Evolutionary conservation across 2,797 vertebrate genomes (phyloP).

Genomic region (Crocidura indochinensis): DNA sequence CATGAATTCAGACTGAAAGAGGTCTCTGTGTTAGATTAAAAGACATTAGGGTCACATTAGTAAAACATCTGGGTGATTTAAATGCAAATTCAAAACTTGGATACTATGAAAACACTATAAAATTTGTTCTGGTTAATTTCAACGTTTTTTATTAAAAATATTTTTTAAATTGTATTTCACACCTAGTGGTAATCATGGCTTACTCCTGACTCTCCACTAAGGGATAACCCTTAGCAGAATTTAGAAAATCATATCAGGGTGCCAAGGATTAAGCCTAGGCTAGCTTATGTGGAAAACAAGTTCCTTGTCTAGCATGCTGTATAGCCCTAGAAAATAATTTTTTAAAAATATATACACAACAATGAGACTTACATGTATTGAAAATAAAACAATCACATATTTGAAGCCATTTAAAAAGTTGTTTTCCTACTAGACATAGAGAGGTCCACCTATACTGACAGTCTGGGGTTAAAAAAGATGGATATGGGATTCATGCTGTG

Average conservation of each 20-base stretch:
- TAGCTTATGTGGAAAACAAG: no score
- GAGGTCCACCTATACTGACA: no score
- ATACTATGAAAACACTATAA: neutral
- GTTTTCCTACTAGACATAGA: no score
- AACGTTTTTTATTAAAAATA: neutral
- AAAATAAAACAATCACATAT: neutral
- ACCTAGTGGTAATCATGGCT: no score
- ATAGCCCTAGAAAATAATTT: slow-evolving; percentile 26
- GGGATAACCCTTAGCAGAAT: no score
- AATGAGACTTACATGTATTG: neutral
- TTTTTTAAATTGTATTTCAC: no score
- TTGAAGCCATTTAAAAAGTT: neutral
- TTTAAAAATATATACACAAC: slow-evolving; percentile 7
- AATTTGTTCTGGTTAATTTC: neutral
- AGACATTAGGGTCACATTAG: neutral
- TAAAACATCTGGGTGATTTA: neutral
- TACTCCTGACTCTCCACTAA: no score
- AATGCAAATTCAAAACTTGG: neutral
- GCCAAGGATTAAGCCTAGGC: no score
- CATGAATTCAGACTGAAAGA: slow-evolving; percentile 24
- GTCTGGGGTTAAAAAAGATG: no score
- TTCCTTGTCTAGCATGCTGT: no score
- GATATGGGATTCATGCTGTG: no score
- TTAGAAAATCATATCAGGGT: no score
- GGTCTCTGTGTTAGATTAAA: slow-evolving; percentile 1